Conservation (phyloP, 2,888 invertebrate genomes). For the Tiliacea aurago region DNA sequence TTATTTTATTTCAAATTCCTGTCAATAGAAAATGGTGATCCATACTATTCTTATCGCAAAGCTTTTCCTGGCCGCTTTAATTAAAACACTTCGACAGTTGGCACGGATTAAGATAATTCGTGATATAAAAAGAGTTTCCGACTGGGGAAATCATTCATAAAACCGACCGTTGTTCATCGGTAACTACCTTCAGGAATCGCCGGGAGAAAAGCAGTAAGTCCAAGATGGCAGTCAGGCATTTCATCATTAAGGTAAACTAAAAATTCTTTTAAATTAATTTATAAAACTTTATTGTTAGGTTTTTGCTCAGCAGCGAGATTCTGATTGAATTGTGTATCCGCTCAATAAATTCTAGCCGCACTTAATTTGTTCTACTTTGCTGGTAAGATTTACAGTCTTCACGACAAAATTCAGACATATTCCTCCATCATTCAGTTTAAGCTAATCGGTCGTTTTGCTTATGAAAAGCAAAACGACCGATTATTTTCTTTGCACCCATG, state of each 20-base stretch:
- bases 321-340: not conserved
- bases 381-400: not conserved
- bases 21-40: conserved; percentile 53
- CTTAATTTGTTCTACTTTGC: not conserved
- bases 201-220: conserved; percentile 2
- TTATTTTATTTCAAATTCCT: not conserved
- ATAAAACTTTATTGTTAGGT: too few species aligned
- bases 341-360: not conserved
- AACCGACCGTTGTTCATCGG: conserved; percentile 44
- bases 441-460: not conserved
- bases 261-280: not conserved
- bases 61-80: conserved; percentile 77
- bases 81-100: conserved; percentile 78
- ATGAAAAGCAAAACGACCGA: not conserved
- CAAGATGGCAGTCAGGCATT: conserved; percentile 58
- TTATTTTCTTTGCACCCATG: not conserved
- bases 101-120: conserved; percentile 74
- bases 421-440: not conserved
- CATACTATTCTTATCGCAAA: conserved; percentile 66
- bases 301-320: not conserved
- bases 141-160: conserved; percentile 70
- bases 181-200: conserved; percentile 24
- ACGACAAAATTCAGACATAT: too few species aligned
- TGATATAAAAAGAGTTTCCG: conserved; percentile 80
- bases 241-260: conserved; percentile 66